Evolutionary conservation across 2,797 vertebrate species (phyloP).

Genomic region (Girardinus metallicus): DNA sequence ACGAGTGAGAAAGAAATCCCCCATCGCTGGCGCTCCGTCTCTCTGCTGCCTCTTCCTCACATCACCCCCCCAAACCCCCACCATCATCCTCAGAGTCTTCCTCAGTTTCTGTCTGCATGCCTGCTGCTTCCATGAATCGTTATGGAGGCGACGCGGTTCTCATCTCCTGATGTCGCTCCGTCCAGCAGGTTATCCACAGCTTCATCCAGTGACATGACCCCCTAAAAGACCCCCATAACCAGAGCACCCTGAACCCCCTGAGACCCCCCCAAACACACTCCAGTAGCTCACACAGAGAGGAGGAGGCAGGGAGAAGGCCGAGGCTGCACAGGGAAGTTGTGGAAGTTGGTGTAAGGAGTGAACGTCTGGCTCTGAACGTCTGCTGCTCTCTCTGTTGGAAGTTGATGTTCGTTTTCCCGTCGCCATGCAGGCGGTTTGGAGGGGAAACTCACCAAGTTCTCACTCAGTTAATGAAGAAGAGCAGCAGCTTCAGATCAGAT

Average conservation of each 20-base stretch:
- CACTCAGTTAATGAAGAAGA: constrained; percentile 35
- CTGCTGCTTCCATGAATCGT: constrained; percentile 41
- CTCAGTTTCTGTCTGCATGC: constrained; percentile 12
- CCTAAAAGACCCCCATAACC: no score
- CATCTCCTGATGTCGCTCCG: constrained; percentile 32
- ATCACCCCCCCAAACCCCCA: neutral
- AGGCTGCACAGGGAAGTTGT: neutral
- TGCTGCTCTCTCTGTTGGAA: neutral
- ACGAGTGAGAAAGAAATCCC: constrained; percentile 48
- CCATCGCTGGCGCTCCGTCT: constrained; percentile 8
- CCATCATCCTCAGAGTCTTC: neutral
- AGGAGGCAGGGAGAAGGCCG: neutral
- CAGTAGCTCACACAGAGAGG: neutral
- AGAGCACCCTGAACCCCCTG: neutral
- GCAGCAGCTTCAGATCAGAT: constrained; percentile 30
- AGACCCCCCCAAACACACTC: neutral
- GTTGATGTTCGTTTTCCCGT: neutral
- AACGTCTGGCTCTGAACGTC: neutral
- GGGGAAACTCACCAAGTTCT: constrained; percentile 22
- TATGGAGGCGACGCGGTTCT: constrained; percentile 23
- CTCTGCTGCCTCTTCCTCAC: neutral
- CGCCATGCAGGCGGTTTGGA: neutral
- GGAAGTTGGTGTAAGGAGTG: neutral
- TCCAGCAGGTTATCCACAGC: constrained; percentile 37
- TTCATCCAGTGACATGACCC: neutral